Conservation (phyloP, 2,113 vertebrate genomes). For the Uria lomvia region DNA sequence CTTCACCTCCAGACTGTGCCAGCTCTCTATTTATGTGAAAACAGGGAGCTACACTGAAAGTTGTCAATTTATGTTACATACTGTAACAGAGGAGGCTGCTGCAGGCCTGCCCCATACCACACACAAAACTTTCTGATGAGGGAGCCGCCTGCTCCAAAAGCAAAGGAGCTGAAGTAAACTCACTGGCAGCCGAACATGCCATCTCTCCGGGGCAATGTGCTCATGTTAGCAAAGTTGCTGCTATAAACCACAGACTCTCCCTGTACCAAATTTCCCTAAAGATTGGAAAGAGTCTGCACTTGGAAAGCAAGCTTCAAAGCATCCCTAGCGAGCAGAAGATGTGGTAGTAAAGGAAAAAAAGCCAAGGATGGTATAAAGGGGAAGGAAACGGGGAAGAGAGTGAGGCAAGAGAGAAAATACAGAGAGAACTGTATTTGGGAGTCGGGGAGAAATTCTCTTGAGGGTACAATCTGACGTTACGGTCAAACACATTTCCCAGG, state of each 20-base stretch:
- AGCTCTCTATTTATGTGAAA: background rate
- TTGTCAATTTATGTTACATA: background rate
- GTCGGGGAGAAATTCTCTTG: background rate
- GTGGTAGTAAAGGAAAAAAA: background rate
- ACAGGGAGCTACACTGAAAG: background rate
- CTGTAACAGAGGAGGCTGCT: background rate
- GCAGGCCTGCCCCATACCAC: background rate
- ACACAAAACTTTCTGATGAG: background rate
- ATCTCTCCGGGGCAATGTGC: background rate
- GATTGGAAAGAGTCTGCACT: background rate
- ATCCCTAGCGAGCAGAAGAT: background rate
- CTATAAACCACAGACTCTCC: background rate
- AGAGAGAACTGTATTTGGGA: background rate
- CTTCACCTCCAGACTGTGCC: background rate
- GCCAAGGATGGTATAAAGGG: background rate
- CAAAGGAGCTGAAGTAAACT: background rate
- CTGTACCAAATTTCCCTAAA: constrained; percentile 12
- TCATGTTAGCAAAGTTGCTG: background rate
- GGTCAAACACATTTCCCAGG: constrained; percentile 27
- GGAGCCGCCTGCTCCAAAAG: background rate
- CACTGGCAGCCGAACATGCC: background rate
- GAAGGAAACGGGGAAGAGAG: background rate
- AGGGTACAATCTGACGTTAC: background rate
- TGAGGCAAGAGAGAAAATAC: background rate
- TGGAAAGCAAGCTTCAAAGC: background rate